Base-by-base conservation (phyloP, 2,797 vertebrate species). In the Dallia pectoralis region DNA sequence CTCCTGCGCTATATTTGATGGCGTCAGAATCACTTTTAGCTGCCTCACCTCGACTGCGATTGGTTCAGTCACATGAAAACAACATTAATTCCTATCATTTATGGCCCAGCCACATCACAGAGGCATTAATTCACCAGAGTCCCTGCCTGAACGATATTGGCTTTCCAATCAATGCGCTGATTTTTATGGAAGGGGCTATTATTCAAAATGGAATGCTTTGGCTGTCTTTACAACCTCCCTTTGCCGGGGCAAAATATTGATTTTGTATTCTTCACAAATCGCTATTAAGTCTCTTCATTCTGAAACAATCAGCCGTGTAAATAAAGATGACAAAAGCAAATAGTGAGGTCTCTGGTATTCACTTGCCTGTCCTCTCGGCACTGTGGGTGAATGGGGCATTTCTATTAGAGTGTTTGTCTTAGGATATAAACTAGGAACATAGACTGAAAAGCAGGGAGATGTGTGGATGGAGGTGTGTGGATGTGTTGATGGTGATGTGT, bases 131-230 rank as follows among this genome's bases (percentile, higher is more conserved):
- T 56, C 53, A 56, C n/a, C 8, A 3, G 53, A 56, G 76, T 49
- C 62, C 73, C 36, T 9, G 66, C 30, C 77, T 82, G 83, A 87
- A 78, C 73, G 71, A 82, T 89, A 88, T 90, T 90, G 86, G 86
- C 85, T 90, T 89, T 90, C 88, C 84, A 91, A 90, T 91, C 90
- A 90, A 90, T 90, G 86, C 33, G 75, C 84, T 89, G 87, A 91
- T 90, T 91, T 80, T 89, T 84, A 85, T 77, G 79, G 82, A 76
- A 78, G 66, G 71, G 70, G 76, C 77, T 85, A 84, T 88, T 89
- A 87, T 91, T 89, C 80, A 88, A 85, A 88, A 84, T 68, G 63
- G 65, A 79, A 81, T 74, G 64, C 66, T 81, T 74, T 76, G 62
- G 80, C 81, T 59, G 70, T 79, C 83, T 83, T 78, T 76, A 79